Evolutionary conservation across 2,113 vertebrate species (phyloP), one percentile per base, ranked within the genome.

Genomic region (Muscicapa adusta): DNA sequence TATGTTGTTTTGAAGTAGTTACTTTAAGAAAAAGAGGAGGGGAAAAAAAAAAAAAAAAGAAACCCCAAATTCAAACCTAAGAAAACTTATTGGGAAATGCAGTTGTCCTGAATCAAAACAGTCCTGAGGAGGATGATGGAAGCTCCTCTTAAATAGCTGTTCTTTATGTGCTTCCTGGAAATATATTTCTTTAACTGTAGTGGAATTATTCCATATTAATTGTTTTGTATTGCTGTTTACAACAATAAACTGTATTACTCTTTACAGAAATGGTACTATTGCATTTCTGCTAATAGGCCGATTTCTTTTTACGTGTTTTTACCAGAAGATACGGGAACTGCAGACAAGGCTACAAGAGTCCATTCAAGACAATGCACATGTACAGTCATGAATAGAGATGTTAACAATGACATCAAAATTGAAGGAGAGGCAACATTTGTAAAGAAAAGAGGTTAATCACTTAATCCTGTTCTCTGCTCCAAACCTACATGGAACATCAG

Each of bases 1-100:
- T 0, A 0, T 6, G 5, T 17, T 9, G 4, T 72, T 71, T 77
- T 71, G 53, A 53, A 40, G 14, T 53, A 48, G n/a, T 10, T 67
- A 33, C 25, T 11, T 70, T 31, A 62, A 40, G 31, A 15, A 34
- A 63, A 74, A 23, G 0, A 6, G 40, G 40, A 40, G 40, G 40
- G 40, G 38, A 18, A 12, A 9, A 33, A 29, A 23, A 31, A 14
- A 24, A 23, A 26, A 14, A 24, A 0, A 51, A 51, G 8, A 42
- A 54, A 61, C 14, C 42, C 3, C 18, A 67, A 65, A 62, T n/a
- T 23, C 7, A 91, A 80, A 33, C 2, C 24, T 9, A 47, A 67
- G 17, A 0, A 33, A 73, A 34, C 26, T 33, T 18, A 68, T 42
- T 8, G 7, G 25, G 34, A 86, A 62, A 56, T 40, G 28, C 4